Evolutionary conservation across 2,113 vertebrate species (phyloP).

Genomic region (Phalacrocorax pelagicus): DNA sequence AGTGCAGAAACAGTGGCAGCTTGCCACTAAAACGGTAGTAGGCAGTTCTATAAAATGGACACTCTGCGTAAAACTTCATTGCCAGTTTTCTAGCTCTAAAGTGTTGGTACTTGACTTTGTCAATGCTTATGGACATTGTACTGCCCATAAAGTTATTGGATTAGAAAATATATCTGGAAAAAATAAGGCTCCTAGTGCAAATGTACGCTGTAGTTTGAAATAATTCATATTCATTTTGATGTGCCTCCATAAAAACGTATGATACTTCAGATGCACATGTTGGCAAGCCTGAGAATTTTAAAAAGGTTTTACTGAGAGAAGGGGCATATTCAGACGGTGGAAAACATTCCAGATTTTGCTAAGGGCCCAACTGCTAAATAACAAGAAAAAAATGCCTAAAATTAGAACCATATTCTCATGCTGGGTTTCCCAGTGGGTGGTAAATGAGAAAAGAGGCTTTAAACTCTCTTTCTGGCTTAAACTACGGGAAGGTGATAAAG

Average conservation of each 20-base stretch:
- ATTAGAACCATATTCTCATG: not conserved
- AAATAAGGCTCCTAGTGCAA: not conserved
- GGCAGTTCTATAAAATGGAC: not conserved
- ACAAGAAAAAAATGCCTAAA: not conserved
- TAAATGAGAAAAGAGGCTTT: not conserved
- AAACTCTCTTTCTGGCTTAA: not conserved
- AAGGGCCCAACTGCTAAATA: fast-evolving
- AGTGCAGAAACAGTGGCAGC: not conserved
- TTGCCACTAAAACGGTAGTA: not conserved
- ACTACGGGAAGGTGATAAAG: not conserved
- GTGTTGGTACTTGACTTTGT: not conserved
- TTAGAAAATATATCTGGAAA: not conserved
- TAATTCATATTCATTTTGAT: not conserved
- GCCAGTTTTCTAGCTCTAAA: not conserved
- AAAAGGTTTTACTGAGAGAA: not conserved
- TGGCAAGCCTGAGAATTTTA: not conserved
- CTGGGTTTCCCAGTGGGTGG: not conserved
- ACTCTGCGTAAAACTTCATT: not conserved
- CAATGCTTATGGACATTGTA: not conserved
- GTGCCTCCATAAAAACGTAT: not conserved
- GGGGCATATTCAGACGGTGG: not conserved
- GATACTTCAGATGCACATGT: not conserved
- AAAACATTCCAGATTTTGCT: not conserved
- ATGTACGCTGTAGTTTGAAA: not conserved
- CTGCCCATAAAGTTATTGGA: not conserved